A percentile compares a stretch with the other conserved stretches of the same genome.
Evolutionary conservation across 2,797 vertebrate species (phyloP).

Genomic region (Amblyopsis hoosieri): DNA sequence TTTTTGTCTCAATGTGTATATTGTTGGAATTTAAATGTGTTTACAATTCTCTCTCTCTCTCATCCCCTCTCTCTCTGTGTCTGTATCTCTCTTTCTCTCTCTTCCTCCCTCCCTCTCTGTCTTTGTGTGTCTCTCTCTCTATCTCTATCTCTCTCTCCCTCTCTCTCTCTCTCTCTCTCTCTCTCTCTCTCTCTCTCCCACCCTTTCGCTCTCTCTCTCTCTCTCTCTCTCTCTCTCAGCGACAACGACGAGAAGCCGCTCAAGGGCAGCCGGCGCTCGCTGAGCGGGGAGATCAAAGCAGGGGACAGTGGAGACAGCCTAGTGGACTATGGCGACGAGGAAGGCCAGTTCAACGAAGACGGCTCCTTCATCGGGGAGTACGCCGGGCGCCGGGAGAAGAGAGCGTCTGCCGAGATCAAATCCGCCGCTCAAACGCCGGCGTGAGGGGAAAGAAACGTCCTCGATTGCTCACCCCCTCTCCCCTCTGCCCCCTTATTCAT

Average conservation of each 20-base stretch:
- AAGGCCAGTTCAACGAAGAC: conserved; percentile 94
- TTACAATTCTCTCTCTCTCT: too few relatives aligned
- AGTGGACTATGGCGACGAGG: conserved; percentile 93
- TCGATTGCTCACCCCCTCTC: background rate
- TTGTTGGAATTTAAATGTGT: too few relatives aligned
- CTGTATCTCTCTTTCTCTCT: background rate
- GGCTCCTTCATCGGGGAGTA: conserved; percentile 98
- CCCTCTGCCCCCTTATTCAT: background rate
- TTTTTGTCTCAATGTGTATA: too few relatives aligned
- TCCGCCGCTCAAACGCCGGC: conserved; percentile 72
- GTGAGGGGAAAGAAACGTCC: conserved; percentile 52
- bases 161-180: too few relatives aligned
- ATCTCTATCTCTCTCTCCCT: background rate
- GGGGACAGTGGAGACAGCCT: conserved; percentile 93
- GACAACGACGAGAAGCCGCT: conserved; percentile 97
- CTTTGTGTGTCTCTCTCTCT: too few relatives aligned
- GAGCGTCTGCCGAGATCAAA: conserved; percentile 86
- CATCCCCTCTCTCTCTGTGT: too few relatives aligned
- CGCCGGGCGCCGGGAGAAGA: conserved; percentile 86
- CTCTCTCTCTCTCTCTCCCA: too few relatives aligned
- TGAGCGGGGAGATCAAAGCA: conserved; percentile 86
- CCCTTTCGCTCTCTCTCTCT: background rate
- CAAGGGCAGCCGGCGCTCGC: conserved; percentile 89
- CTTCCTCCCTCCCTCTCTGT: too few relatives aligned
- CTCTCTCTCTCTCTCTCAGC: conserved; percentile 57